These are phyloP conservation scores for Plutella xylostella DNA, from an alignment of 2,888 invertebrate species.

Conservation along the genomic window DNA sequence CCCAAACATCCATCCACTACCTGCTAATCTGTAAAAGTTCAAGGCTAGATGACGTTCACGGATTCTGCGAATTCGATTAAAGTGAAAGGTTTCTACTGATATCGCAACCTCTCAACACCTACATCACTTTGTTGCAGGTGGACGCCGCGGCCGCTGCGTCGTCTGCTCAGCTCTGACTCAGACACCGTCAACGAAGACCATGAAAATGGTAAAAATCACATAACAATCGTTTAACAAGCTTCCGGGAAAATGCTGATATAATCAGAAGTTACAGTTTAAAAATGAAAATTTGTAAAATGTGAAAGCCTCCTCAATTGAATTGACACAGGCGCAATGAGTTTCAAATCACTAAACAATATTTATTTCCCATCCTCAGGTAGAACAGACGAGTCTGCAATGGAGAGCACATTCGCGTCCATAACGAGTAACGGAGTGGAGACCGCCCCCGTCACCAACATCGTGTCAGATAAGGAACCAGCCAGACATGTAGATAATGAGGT, in stretches of 20 bases:
- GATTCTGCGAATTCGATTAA: no score
- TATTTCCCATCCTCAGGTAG: slow-evolving; percentile 24
- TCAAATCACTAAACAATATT: no score
- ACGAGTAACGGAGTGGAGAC: slow-evolving; percentile 46
- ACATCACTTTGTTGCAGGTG: no score
- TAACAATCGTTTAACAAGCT: background rate
- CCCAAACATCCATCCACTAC: no score
- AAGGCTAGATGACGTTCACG: no score
- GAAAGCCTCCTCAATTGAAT: no score
- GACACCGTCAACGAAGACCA: slow-evolving; percentile 34
- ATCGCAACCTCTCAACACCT: no score
- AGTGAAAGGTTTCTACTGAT: no score
- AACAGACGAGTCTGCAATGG: slow-evolving; percentile 29
- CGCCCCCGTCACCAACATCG: slow-evolving; percentile 19
- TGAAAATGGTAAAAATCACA: slow-evolving; percentile 2
- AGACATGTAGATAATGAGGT: background rate
- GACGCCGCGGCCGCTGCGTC: slow-evolving; percentile 47
- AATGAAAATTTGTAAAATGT: no score
- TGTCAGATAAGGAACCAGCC: background rate
- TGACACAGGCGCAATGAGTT: no score
- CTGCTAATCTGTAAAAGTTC: no score
- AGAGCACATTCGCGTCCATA: slow-evolving; percentile 39
- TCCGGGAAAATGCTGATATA: background rate
- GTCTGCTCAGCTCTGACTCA: slow-evolving; percentile 46
- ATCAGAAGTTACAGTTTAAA: background rate